Evolutionary conservation across 1,140 invertebrate species (phyloP).

Genomic region (Hesperophylax magnus): DNA sequence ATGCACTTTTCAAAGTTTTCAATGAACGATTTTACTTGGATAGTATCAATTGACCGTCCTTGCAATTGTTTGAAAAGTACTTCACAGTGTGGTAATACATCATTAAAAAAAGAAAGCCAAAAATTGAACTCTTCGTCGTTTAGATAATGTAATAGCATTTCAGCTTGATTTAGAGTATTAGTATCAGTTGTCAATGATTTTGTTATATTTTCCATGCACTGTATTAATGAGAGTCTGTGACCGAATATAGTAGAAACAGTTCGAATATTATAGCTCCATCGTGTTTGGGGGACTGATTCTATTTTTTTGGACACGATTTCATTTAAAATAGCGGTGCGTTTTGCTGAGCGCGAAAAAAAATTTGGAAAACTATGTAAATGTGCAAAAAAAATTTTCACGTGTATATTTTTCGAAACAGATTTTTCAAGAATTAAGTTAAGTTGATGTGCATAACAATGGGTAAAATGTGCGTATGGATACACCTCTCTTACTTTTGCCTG

Average conservation of each 20-base stretch:
- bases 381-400: no score
- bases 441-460: background rate
- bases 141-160: constrained; percentile 9
- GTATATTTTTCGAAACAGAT: no score
- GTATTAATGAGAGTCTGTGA: background rate
- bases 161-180: constrained; percentile 7
- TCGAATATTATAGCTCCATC: no score
- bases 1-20: constrained; percentile 3
- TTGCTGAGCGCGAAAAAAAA: no score
- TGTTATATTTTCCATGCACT: constrained; percentile 2
- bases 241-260: constrained; percentile 13
- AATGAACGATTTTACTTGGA: background rate
- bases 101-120: background rate
- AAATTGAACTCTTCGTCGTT: constrained; percentile 7
- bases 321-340: no score
- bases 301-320: background rate
- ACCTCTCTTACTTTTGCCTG: constrained; percentile 11
- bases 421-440: no score
- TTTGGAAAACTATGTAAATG: no score
- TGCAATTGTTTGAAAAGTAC: background rate
- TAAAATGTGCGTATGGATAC: constrained; percentile 9
- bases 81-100: background rate
- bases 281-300: background rate
- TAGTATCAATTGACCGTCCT: background rate
- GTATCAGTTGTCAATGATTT: background rate